Conservation (phyloP, 2,797 vertebrate genomes). For the Falco peregrinus region DNA sequence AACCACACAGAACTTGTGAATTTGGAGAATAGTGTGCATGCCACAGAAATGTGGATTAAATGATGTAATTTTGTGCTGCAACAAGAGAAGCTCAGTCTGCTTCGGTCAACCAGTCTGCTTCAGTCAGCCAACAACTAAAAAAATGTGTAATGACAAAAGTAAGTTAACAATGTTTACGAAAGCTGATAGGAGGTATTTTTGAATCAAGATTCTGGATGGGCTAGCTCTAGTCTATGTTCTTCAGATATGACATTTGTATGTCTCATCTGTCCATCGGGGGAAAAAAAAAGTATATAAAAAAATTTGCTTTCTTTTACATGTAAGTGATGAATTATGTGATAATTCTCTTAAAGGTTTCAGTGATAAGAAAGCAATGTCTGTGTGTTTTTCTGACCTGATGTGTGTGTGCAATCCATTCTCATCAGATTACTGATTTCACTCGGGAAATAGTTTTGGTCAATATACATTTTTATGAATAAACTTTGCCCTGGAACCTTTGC, state of each 20-base stretch:
- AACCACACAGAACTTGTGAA: background rate
- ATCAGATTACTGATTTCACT: background rate
- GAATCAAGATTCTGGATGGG: background rate
- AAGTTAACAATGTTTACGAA: background rate
- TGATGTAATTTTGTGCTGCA: background rate
- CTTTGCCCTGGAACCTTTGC: background rate
- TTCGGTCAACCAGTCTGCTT: background rate
- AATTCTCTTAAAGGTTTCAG: background rate
- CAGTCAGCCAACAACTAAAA: background rate
- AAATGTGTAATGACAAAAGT: background rate
- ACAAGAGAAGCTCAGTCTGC: background rate
- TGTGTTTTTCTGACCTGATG: background rate
- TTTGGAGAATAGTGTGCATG: background rate
- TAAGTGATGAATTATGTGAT: background rate
- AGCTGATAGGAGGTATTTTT: background rate
- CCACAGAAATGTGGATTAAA: background rate
- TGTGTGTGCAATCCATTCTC: background rate
- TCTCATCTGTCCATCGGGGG: background rate
- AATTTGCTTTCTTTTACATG: background rate
- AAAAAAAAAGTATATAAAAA: too few relatives aligned
- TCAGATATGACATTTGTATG: background rate
- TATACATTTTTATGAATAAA: background rate
- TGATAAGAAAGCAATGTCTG: background rate
- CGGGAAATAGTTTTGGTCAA: background rate
- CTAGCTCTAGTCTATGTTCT: background rate